Evolutionary conservation across 2,113 vertebrate species (phyloP).

Genomic region (Paratilapia polleni): DNA sequence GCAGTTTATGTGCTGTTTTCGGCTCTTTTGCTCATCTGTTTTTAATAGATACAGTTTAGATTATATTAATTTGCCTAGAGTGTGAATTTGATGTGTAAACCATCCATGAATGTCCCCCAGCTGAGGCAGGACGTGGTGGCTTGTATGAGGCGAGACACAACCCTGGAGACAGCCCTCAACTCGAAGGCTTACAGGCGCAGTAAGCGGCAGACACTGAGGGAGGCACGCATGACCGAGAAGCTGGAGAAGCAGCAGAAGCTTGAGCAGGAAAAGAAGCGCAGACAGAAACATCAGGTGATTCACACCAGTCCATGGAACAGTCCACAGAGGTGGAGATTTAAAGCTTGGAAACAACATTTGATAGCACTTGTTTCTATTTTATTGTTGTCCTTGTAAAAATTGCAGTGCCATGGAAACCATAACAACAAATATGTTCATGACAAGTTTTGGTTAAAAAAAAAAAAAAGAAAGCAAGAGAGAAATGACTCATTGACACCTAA

Average conservation of each 20-base stretch:
- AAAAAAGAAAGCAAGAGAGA: not conserved
- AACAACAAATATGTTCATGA: not conserved
- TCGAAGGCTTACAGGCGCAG: conserved; percentile 98
- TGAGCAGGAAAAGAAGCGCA: conserved; percentile 95
- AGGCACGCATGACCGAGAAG: conserved; percentile 98
- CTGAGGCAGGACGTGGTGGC: conserved; percentile 97
- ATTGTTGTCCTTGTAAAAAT: not conserved
- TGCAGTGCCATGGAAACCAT: rapidly evolving
- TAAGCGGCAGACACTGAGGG: conserved; percentile 95
- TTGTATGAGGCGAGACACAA: conserved; percentile 96
- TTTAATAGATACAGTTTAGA: not conserved
- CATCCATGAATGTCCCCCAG: conserved; percentile 68
- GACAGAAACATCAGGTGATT: conserved; percentile 97
- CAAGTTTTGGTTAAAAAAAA: not conserved
- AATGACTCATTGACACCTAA: rapidly evolving
- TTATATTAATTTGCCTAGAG: too few relatives aligned
- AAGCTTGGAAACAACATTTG: not conserved
- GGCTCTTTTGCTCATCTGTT: not conserved
- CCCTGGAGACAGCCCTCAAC: conserved; percentile 95
- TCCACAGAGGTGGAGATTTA: not conserved
- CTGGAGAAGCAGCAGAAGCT: conserved; percentile 99
- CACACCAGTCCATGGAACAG: rapidly evolving
- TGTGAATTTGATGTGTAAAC: not conserved
- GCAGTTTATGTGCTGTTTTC: not conserved
- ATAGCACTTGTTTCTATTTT: rapidly evolving